Evolutionary conservation across 2,113 vertebrate genomes (phyloP), one percentile per base, ranked within the genome.

Genomic region (Dipodomys spectabilis): DNA sequence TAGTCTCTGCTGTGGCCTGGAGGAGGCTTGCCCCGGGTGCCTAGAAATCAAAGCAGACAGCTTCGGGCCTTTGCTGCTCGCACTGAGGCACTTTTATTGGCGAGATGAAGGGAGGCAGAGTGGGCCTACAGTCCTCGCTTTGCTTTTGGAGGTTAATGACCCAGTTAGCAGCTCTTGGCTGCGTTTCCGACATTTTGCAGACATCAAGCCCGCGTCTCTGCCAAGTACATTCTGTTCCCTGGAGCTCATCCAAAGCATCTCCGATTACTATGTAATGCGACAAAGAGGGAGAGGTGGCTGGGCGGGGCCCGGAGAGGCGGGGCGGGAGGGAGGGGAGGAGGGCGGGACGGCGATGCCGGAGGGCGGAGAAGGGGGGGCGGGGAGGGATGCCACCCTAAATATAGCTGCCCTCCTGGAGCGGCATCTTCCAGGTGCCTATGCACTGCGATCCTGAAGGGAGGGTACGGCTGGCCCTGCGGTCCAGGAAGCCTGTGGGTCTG

Each of bases 211-310:
- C 95, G 97, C 96, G 97, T 96, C 96, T 95, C 97, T 98, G 98
- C 98, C 98, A 98, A 98, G 98, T 98, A 98, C 98, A 98, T 98
- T 98, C 98, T 98, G 98, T 98, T 98, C 98, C 98, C 98, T 98
- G 98, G 98, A 98, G 98, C 97, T 95, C 94, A 18, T 98, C 98
- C 98, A 98, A 97, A 91, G 97, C 98, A 97, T 97, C 98, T 98
- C 98, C 93, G 98, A 98, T 98, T 98, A 98, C 98, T 98, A 96
- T 98, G 98, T 98, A 98, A 98, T 98, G 98, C 98, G 98, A 98
- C 98, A 98, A 98, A 98, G 98, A 98, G 98, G 96, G 98, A 98
- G 98, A 97, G 98, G 97, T 96, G 97, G 98, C 96, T 95, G 97
- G 97, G 98, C 97, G 97, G 97, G 96, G 97, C 94, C 90, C 85